Evolutionary conservation across 2,113 vertebrate species (phyloP).

Genomic region (Leptosomus discolor): DNA sequence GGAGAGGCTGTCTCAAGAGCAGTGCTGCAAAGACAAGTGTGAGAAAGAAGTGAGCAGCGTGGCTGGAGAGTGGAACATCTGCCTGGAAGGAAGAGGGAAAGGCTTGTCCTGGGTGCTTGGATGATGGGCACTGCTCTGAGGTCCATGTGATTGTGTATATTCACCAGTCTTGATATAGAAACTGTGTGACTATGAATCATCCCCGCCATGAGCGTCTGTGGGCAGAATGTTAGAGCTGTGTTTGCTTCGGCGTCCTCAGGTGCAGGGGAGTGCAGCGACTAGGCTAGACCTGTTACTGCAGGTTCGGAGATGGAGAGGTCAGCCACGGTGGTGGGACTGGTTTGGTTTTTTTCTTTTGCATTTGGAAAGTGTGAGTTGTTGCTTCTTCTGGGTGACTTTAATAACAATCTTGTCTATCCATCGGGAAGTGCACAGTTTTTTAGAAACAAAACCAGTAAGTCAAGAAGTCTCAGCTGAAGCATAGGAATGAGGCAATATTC

Average conservation of each 20-base stretch:
- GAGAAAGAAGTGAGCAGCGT: not conserved
- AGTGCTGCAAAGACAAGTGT: not conserved
- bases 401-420: not conserved
- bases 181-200: conserved; percentile 61
- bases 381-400: not conserved
- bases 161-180: conserved; percentile 58
- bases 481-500: not conserved
- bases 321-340: not conserved
- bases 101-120: not conserved
- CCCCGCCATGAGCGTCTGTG: conserved; percentile 1
- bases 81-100: not conserved
- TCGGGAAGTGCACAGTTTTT: not conserved
- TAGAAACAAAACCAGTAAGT: not conserved
- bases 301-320: not conserved
- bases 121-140: conserved; percentile 13
- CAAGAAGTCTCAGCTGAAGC: not conserved
- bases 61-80: not conserved
- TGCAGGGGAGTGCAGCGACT: not conserved
- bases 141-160: conserved; percentile 38
- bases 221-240: conserved; percentile 22
- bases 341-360: not conserved
- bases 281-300: not conserved
- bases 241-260: not conserved
- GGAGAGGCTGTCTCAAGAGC: not conserved
- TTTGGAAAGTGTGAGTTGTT: not conserved